phyloP scores from a whole-genome alignment of 1,140 invertebrate species.

The Rhagoletis zephyria region DNA sequence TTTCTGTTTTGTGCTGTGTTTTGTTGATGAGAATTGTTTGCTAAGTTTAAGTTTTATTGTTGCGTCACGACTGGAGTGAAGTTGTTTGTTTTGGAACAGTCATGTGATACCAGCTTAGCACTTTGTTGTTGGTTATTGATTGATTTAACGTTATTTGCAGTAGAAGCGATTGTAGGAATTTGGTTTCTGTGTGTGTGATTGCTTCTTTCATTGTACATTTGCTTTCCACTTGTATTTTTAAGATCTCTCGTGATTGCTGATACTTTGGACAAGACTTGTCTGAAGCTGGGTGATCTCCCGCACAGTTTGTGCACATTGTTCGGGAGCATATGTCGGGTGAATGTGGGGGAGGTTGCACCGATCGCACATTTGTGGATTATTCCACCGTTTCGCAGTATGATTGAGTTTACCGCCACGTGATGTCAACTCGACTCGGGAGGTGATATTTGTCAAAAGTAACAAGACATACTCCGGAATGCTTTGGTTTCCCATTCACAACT shows the following conservation, averaged over 20 bases:
- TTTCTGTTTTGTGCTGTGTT: background rate
- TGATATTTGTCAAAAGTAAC: background rate
- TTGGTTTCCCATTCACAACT: background rate
- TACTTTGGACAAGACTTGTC: background rate
- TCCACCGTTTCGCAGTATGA: slow-evolving; percentile 1
- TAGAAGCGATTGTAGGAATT: background rate
- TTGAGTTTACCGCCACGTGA: background rate
- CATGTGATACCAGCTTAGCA: too few relatives aligned
- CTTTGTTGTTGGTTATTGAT: too few relatives aligned
- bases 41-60: too few relatives aligned
- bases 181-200: background rate
- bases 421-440: background rate
- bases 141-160: too few relatives aligned
- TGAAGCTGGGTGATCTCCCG: background rate
- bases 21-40: background rate
- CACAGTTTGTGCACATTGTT: background rate
- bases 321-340: background rate
- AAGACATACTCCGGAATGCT: background rate
- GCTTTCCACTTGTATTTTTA: background rate
- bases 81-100: too few relatives aligned
- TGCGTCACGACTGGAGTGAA: too few relatives aligned
- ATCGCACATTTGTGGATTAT: background rate
- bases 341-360: background rate
- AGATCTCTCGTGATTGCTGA: background rate
- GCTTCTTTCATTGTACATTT: background rate